Conservation (phyloP, 2,113 vertebrate species). For the Pleuronectes platessa region DNA sequence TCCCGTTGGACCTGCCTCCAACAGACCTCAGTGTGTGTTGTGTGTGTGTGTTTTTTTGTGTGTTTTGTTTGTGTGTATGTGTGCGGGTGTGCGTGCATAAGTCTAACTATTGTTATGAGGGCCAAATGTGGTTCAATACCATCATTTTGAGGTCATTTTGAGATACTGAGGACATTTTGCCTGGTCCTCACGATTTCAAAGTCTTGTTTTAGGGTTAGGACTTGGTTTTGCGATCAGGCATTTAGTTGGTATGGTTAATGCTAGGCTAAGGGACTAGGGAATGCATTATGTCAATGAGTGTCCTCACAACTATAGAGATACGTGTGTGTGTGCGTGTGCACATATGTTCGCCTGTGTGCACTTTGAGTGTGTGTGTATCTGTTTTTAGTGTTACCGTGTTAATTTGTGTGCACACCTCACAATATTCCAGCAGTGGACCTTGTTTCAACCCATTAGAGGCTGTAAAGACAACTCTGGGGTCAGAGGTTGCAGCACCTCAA, state of each 20-base stretch:
- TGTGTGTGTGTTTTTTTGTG: not conserved
- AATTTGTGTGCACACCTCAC: constrained; percentile 24
- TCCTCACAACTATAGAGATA: too few relatives aligned
- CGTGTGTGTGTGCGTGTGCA: constrained; percentile 16
- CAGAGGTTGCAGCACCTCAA: constrained; percentile 59
- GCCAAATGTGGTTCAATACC: too few relatives aligned
- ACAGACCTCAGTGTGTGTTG: constrained; percentile 33
- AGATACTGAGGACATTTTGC: too few relatives aligned
- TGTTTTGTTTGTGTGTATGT: not conserved
- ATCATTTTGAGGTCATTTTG: too few relatives aligned
- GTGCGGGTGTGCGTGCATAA: not conserved
- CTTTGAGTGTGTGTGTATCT: not conserved
- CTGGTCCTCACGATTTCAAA: too few relatives aligned
- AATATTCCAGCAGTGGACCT: constrained; percentile 40
- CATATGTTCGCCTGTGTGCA: not conserved
- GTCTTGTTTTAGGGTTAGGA: too few relatives aligned
- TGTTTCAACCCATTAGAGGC: constrained; percentile 65
- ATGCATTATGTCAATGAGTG: too few relatives aligned
- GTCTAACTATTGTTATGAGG: not conserved
- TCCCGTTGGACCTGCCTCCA: constrained; percentile 63
- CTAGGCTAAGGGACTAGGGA: too few relatives aligned
- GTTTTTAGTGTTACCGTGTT: constrained; percentile 37
- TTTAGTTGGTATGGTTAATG: too few relatives aligned
- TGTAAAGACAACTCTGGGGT: constrained; percentile 66
- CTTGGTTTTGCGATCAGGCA: too few relatives aligned